phyloP scores from a whole-genome alignment of 2,888 invertebrate species.

The Drosophila kanekoi region DNA sequence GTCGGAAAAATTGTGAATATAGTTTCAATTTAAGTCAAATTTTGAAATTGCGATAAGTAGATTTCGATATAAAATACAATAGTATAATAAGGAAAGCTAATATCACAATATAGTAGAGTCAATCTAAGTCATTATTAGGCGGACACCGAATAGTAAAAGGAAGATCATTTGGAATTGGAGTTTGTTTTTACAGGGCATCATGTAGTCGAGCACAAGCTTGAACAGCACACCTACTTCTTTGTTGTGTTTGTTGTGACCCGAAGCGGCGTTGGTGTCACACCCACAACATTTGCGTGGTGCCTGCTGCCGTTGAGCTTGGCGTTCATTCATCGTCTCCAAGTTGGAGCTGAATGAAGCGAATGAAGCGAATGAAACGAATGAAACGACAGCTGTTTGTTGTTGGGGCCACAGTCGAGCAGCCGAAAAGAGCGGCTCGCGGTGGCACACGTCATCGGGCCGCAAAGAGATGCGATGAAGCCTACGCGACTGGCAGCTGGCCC shows the following conservation, averaged over 20 bases:
- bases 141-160: too few relatives aligned
- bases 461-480: slow-evolving; percentile 58
- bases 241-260: slow-evolving; percentile 60
- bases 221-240: slow-evolving; percentile 37
- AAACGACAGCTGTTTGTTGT: slow-evolving; percentile 51
- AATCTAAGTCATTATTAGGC: too few relatives aligned
- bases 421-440: slow-evolving; percentile 51
- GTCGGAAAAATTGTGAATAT: too few relatives aligned
- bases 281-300: slow-evolving; percentile 65
- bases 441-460: slow-evolving; percentile 70
- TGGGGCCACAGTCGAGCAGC: slow-evolving; percentile 15
- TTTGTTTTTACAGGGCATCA: slow-evolving; percentile 16
- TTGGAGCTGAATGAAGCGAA: slow-evolving; percentile 63
- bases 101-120: too few relatives aligned
- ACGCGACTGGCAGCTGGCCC: slow-evolving; percentile 53
- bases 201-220: neutral
- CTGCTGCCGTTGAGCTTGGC: slow-evolving; percentile 22
- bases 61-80: too few relatives aligned
- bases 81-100: too few relatives aligned
- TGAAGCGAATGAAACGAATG: slow-evolving; percentile 49
- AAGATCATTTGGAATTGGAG: too few relatives aligned
- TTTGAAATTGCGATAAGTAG: too few relatives aligned
- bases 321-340: slow-evolving; percentile 68
- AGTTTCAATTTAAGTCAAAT: too few relatives aligned
- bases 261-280: slow-evolving; percentile 76